Percentiles rank a stretch among this genome's conserved stretches.
These are phyloP conservation scores for Strigamia transsilvanica DNA, from an alignment of 2,888 invertebrate genomes.

Conservation along the genomic window DNA sequence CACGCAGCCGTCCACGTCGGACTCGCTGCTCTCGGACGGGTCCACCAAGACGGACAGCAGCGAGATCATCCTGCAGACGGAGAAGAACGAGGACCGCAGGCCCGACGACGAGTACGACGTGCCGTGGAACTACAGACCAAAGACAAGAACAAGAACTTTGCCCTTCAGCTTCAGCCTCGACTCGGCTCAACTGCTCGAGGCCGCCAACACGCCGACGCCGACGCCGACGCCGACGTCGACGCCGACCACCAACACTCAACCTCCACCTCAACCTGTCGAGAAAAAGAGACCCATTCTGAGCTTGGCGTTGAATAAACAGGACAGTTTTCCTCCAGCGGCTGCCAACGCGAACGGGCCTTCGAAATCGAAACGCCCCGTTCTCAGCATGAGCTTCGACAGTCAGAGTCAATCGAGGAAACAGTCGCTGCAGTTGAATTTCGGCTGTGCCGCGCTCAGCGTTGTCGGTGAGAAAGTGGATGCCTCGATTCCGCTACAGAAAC, in stretches of 20 bases:
- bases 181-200: conserved; percentile 40
- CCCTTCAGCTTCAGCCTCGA: conserved; percentile 51
- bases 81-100: conserved; percentile 53
- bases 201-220: neutral
- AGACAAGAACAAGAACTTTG: conserved; percentile 48
- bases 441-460: conserved; percentile 69
- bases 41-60: neutral
- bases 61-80: neutral
- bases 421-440: conserved; percentile 66
- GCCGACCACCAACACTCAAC: neutral
- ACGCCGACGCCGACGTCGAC: neutral
- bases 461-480: conserved; percentile 79
- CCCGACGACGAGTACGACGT: conserved; percentile 57
- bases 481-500: conserved; percentile 82
- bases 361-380: conserved; percentile 44
- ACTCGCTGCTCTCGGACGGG: conserved; percentile 14
- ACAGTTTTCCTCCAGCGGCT: neutral
- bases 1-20: conserved; percentile 12
- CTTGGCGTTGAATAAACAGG: conserved; percentile 4
- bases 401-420: conserved; percentile 57
- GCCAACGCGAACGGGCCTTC: neutral
- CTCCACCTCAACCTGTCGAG: neutral
- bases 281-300: neutral
- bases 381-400: conserved; percentile 54
- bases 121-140: conserved; percentile 56